Base-by-base conservation (phyloP, 92 coral and sea anemone genomes). In the Hydrozoanthus gracilis region DNA sequence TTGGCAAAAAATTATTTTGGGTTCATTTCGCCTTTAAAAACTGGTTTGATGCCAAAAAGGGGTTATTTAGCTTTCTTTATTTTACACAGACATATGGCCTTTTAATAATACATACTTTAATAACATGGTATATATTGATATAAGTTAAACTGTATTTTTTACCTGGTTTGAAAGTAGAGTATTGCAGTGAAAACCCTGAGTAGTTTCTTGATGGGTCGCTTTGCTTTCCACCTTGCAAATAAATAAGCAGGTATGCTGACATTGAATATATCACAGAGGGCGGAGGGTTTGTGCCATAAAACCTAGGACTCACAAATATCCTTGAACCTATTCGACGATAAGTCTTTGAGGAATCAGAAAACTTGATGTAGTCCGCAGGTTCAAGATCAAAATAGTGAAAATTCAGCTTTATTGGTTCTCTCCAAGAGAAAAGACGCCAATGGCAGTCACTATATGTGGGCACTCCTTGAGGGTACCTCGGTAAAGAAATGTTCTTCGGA, bases 181-280 rank as follows among this genome's bases (percentile, higher is more conserved):
- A 80, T 4, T 80, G 55, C 4, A 67, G 50, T 12, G 35, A 80
- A 47, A 80, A 65, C 8, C 85, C 85, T 10, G 74, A 46, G 44
- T 65, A 65, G 14, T 48, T 47, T 65, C 85, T 80, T 65, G 47
- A 5, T 18, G 85, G 61, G 44, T 80, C 49, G 44, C 17, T 44
- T 10, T 16, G 51, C 4, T 35, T 18, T 8, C 7, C 12, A 64
- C 48, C 73, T 11, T 35, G 56, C 17, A 80, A 5, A 0, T 66
- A 45, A 17, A 80, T n/a, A 49, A 50, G 46, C 17, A 80, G 2
- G 1, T 50, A 49, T 3, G 3, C 4, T 47, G 85, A 80, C 85
- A 80, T 80, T 10, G 85, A 80, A 14, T 65, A 80, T 65, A 80
- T 80, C 20, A 80, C 74, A 65, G 73, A 6, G 11, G 85, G 85